These are phyloP conservation scores for Bursaphelenchus okinawaensis DNA, from an alignment of 2,888 invertebrate species.

Conservation along the genomic window DNA sequence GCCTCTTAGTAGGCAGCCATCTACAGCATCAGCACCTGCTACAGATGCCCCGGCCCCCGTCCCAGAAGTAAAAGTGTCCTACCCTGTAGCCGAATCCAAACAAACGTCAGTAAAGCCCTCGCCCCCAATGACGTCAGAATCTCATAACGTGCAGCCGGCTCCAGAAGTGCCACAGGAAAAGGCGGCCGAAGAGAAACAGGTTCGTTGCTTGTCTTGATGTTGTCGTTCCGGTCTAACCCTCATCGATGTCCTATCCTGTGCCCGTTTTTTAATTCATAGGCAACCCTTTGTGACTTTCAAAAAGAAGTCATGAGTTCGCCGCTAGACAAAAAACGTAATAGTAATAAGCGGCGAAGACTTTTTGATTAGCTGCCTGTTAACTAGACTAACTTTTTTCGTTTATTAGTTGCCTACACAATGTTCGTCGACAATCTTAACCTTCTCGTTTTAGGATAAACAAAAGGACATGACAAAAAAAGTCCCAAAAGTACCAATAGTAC, in stretches of 20 bases:
- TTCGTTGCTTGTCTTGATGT: neutral
- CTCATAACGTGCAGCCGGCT: neutral
- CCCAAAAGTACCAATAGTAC: neutral
- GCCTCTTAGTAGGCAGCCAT: too few species aligned
- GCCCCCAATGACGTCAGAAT: neutral
- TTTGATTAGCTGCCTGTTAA: too few species aligned
- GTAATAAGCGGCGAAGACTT: too few species aligned
- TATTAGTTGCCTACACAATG: neutral
- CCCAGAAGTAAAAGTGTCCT: too few species aligned
- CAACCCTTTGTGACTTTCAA: neutral
- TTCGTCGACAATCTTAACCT: neutral
- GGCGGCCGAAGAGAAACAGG: neutral
- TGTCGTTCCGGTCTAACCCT: neutral
- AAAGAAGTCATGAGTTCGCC: neutral
- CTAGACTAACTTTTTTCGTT: neutral
- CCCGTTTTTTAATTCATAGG: neutral
- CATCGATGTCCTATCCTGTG: neutral
- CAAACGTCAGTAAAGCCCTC: too few species aligned
- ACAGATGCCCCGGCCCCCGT: too few species aligned
- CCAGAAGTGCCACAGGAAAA: neutral
- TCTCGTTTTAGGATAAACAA: neutral
- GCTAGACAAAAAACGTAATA: too few species aligned
- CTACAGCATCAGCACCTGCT: too few species aligned
- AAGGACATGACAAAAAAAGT: neutral
- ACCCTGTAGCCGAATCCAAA: too few species aligned